These are phyloP conservation scores for Pachydiplax longipennis DNA, from an alignment of 2,888 invertebrate genomes.

Conservation along the genomic window DNA sequence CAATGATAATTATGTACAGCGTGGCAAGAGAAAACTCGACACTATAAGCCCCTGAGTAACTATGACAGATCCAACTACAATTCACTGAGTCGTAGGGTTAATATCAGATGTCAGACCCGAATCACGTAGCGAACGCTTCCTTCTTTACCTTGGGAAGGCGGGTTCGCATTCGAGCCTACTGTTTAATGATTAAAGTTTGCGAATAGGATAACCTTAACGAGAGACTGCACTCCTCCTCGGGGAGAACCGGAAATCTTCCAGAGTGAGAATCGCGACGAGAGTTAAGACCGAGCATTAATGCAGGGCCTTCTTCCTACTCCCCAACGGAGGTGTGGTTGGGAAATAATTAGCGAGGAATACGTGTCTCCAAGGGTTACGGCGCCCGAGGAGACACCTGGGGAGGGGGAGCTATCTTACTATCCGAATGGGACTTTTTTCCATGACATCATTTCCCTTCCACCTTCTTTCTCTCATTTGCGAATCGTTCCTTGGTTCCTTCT, in stretches of 20 bases:
- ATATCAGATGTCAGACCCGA: no score
- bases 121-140: no score
- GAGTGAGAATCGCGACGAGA: not conserved
- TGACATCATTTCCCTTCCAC: not conserved
- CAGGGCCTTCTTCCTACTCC: not conserved
- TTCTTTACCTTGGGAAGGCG: not conserved
- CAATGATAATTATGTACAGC: no score
- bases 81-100: no score
- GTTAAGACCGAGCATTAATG: constrained; percentile 7
- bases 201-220: not conserved
- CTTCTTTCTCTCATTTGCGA: not conserved
- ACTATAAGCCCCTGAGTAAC: no score
- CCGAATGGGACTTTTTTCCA: not conserved
- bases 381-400: not conserved
- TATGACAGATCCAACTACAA: no score
- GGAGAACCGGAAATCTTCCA: not conserved
- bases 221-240: not conserved
- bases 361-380: not conserved
- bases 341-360: constrained; percentile 17
- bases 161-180: not conserved
- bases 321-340: not conserved
- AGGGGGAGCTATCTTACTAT: not conserved
- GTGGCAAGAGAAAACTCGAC: no score
- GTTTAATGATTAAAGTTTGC: not conserved
- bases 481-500: not conserved